These are phyloP conservation scores for Hipposideros armiger DNA, from an alignment of 2,113 vertebrate genomes.

Conservation along the genomic window DNA sequence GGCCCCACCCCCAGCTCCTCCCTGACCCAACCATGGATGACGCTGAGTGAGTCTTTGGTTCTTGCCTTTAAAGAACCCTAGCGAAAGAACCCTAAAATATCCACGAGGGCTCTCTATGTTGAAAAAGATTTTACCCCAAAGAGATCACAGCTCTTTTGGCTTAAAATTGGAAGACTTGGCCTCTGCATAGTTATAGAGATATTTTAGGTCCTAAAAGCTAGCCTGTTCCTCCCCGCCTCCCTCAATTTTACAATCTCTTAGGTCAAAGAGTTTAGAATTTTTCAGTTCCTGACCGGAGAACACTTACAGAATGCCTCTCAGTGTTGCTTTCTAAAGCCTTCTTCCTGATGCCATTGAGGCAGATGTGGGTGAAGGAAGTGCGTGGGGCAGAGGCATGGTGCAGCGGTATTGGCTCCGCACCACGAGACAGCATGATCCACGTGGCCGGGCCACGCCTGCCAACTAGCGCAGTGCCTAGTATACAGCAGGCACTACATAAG, in stretches of 20 bases:
- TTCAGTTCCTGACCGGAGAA: not conserved
- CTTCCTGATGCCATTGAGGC: not conserved
- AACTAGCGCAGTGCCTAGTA: too few species aligned
- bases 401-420: not conserved
- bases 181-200: not conserved
- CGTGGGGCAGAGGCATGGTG: not conserved
- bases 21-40: not conserved
- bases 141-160: not conserved
- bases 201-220: not conserved
- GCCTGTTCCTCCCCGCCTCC: not conserved
- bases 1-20: accelerated
- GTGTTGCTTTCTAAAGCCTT: not conserved
- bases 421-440: accelerated
- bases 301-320: not conserved
- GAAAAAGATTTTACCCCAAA: not conserved
- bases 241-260: not conserved
- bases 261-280: not conserved
- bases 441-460: accelerated
- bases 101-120: not conserved
- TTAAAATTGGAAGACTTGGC: not conserved
- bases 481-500: not conserved
- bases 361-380: not conserved
- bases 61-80: not conserved
- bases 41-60: not conserved
- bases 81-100: not conserved